Conservation (phyloP, 2,888 invertebrate species). For the Diarsia brunnea region DNA sequence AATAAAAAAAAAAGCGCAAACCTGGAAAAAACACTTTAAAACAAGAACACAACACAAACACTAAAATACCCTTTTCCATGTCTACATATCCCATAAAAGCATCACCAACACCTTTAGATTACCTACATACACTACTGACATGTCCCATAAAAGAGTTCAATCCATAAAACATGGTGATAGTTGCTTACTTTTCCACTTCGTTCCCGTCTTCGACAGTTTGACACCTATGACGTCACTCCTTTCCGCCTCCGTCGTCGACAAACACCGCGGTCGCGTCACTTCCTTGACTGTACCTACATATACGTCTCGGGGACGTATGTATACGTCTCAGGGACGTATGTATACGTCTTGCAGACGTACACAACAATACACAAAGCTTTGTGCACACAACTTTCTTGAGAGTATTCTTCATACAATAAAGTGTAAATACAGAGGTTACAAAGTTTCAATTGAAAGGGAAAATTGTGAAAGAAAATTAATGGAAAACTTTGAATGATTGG, state of each 20-base stretch:
- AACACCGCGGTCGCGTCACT: constrained; percentile 54
- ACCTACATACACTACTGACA: constrained; percentile 14
- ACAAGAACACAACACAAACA: background rate
- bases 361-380: constrained; percentile 25
- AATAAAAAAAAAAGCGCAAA: background rate
- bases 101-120: background rate
- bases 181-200: constrained; percentile 57
- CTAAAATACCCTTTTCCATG: background rate
- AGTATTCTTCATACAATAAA: constrained; percentile 31
- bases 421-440: constrained; percentile 15
- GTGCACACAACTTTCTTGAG: constrained; percentile 40
- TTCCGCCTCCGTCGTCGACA: constrained; percentile 51
- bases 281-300: constrained; percentile 14
- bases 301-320: constrained; percentile 3
- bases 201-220: constrained; percentile 61
- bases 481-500: constrained; percentile 18
- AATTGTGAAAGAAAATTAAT: constrained; percentile 35
- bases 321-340: background rate
- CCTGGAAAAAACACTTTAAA: background rate
- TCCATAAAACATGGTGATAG: constrained; percentile 36
- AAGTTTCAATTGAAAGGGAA: constrained; percentile 42
- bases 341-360: constrained; percentile 3
- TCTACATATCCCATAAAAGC: background rate
- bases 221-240: constrained; percentile 54
- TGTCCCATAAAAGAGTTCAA: constrained; percentile 28